Conservation (phyloP, 2,888 invertebrate genomes). For the Aleiodes alternator region DNA sequence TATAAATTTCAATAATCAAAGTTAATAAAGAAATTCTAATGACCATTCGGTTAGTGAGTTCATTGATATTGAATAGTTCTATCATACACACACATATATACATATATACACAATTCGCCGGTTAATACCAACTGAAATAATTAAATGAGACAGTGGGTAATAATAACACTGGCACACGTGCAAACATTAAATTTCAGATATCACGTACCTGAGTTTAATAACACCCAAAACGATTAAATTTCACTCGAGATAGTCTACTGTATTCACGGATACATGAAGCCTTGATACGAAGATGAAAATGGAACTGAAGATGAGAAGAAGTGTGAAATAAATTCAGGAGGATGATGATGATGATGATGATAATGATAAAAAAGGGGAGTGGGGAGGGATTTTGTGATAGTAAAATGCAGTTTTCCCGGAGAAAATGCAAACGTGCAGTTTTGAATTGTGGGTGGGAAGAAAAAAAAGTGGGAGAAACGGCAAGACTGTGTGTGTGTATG, state of each 20-base stretch:
- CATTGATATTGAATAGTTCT: conserved; percentile 23
- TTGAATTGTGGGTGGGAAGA: background rate
- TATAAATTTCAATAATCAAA: no score
- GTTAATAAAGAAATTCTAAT: conserved; percentile 1
- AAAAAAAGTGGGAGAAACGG: background rate
- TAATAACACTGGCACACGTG: conserved; percentile 35
- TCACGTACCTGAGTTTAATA: conserved; percentile 41
- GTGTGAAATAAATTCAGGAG: background rate
- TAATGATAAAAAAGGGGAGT: background rate
- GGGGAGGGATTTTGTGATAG: background rate
- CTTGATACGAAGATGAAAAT: conserved; percentile 17
- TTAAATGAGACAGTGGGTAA: conserved; percentile 23
- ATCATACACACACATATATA: no score
- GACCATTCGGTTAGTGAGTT: background rate
- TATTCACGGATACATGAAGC: conserved; percentile 2
- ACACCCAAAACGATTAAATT: conserved; percentile 42
- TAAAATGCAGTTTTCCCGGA: conserved; percentile 14
- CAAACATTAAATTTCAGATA: conserved; percentile 29
- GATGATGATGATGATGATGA: conserved; percentile 11
- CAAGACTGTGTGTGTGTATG: background rate
- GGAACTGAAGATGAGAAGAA: background rate
- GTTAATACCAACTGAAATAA: conserved; percentile 2
- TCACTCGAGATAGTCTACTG: conserved; percentile 7
- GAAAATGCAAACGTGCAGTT: conserved; percentile 21
- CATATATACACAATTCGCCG: conserved; percentile 2